These are phyloP conservation scores for Lepidurus couesii DNA, from an alignment of 1,140 invertebrate species.

Conservation along the genomic window DNA sequence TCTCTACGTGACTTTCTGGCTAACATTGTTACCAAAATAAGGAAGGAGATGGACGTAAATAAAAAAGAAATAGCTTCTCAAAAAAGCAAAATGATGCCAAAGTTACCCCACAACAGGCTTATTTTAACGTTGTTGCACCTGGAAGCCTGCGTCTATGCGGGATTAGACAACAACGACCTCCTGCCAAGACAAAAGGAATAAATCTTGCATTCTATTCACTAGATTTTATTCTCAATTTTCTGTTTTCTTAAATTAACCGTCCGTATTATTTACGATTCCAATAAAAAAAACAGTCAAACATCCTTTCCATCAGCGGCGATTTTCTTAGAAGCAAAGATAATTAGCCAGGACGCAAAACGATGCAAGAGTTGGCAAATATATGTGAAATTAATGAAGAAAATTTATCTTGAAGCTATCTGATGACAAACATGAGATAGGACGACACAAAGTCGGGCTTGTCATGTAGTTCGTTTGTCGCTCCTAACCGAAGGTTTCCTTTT, in stretches of 20 bases:
- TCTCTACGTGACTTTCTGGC: not conserved
- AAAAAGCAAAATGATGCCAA: slow-evolving; percentile 4
- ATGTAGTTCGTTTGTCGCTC: not conserved
- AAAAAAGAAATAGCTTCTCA: not conserved
- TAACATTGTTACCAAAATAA: not conserved
- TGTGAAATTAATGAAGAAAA: not conserved
- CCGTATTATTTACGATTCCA: not conserved
- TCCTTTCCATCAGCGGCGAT: not conserved
- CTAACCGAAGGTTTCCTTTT: not conserved
- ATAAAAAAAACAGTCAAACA: too few relatives aligned
- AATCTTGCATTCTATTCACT: not conserved
- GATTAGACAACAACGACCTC: not conserved
- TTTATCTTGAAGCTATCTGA: not conserved
- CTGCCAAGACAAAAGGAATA: not conserved
- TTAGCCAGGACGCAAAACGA: not conserved
- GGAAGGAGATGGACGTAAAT: not conserved
- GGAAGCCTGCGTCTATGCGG: not conserved
- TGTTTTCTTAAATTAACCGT: not conserved
- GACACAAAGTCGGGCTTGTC: slow-evolving; percentile 18
- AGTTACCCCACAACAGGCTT: not conserved
- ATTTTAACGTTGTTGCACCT: not conserved
- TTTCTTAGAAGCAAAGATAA: not conserved
- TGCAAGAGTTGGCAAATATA: too few relatives aligned
- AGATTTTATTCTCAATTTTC: not conserved
- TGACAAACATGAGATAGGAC: slow-evolving; percentile 6